Base-by-base conservation (phyloP, 1,140 invertebrate species). In the Mamestra configurata region DNA sequence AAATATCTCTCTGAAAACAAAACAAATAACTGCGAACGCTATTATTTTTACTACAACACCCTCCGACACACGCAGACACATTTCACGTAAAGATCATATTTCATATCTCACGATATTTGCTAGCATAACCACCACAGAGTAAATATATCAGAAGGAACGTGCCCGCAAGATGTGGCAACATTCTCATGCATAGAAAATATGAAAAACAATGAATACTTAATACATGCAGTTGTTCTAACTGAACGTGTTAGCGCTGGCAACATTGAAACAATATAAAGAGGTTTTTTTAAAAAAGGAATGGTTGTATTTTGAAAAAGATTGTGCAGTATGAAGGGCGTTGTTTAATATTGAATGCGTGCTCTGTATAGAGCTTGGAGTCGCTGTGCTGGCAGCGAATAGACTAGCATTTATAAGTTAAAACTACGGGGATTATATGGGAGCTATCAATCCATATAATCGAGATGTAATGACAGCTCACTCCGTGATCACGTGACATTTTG, bases 181-280 rank as follows among this genome's bases (percentile, higher is more conserved):
- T 61, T 76, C 55, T 75, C 40, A 76, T 76, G 72, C 53, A 76
- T 76, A 76, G 55, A 76, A 43, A 61, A 61, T 61, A 76, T 76
- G 57, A 76, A 76, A 76, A 61, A 76, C 72, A 61, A 61, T 76
- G 72, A 59, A 76, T 76, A 76, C 5, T 46, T 76, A 46, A 76
- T 76, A 76, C 31, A 27, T 76, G 53, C 72, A 76, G 72, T 37
- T 76, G 35, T 61, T 76, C 20, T 76, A 66, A 40, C n/a, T 22
- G 37, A 40, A 46, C 55, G 22, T 61, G 72, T 43, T 75, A 57
- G 6, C 43, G 15, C 15, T 27, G 35, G 35, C 18, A 13, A 66
- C 61, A 66, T 66, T 40, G 61, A 66, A 40, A 66, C 35, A 66
- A 66, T 66, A 35, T 66, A 66, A 20, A 66, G 20, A 40, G 35